These are phyloP conservation scores for Carterocephalus palaemon DNA, from an alignment of 2,888 invertebrate genomes.

Conservation along the genomic window DNA sequence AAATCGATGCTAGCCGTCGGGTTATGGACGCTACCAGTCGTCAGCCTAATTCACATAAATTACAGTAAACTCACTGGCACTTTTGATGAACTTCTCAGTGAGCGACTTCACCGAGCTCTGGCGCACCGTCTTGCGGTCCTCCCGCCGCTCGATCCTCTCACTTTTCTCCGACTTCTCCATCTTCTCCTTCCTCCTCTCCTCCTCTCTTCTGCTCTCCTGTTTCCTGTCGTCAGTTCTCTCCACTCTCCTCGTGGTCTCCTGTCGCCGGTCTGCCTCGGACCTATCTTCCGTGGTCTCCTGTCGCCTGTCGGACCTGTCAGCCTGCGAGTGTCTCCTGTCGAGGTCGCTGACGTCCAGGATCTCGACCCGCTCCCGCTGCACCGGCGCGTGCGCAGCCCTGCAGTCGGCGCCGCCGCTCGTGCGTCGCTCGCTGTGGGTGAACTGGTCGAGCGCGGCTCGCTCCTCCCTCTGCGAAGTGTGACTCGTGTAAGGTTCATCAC, in stretches of 20 bases:
- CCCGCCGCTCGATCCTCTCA: conserved; percentile 40
- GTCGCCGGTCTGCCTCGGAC: not conserved
- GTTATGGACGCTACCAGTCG: too few species aligned
- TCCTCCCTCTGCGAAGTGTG: conserved; percentile 59
- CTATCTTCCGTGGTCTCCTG: conserved; percentile 12
- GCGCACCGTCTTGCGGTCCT: conserved; percentile 71
- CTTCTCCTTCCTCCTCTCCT: conserved; percentile 43
- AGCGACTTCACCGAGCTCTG: conserved; percentile 87
- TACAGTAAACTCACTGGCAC: conserved; percentile 79
- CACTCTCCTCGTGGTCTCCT: conserved; percentile 40
- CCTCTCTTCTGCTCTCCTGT: conserved; percentile 28
- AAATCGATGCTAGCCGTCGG: too few species aligned
- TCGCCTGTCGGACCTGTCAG: conserved; percentile 23
- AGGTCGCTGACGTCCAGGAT: conserved; percentile 30
- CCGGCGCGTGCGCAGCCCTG: conserved; percentile 29
- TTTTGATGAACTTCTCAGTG: conserved; percentile 88
- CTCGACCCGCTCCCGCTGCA: conserved; percentile 26
- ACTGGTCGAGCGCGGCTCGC: conserved; percentile 62
- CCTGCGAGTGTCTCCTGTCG: conserved; percentile 26
- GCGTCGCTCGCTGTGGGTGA: conserved; percentile 60
- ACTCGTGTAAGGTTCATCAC: not conserved
- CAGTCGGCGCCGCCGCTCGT: conserved; percentile 36
- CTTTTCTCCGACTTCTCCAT: conserved; percentile 41
- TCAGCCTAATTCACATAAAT: too few species aligned
- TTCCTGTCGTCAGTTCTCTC: conserved; percentile 41